These are phyloP conservation scores for Acrocephalus kingi DNA, from an alignment of 2,113 vertebrate genomes.

Conservation along the genomic window DNA sequence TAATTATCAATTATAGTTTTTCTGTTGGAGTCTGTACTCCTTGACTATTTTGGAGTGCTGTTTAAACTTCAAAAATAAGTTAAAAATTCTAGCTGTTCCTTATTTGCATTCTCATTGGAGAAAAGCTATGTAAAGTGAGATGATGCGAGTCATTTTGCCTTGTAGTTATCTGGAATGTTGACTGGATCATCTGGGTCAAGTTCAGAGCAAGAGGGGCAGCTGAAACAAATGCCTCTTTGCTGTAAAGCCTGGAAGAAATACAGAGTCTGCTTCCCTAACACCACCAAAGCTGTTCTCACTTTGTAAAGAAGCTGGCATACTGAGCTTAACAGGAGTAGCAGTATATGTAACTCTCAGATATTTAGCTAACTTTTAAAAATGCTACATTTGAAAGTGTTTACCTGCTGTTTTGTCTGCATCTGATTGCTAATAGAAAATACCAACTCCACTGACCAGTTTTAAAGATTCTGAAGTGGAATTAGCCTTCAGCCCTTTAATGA, in stretches of 20 bases:
- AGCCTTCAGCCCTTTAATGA: background rate
- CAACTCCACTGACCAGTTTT: background rate
- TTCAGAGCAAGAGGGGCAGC: background rate
- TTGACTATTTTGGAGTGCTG: background rate
- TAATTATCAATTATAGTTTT: background rate
- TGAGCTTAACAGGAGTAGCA: background rate
- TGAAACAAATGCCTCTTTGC: background rate
- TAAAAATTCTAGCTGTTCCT: background rate
- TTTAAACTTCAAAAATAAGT: background rate
- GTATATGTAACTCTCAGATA: background rate
- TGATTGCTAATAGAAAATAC: background rate
- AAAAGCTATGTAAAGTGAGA: background rate
- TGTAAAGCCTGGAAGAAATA: background rate
- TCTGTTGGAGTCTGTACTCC: background rate
- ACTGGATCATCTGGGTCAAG: background rate
- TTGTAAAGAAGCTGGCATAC: background rate
- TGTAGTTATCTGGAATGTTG: background rate
- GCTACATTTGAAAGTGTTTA: background rate
- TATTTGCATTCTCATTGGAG: background rate
- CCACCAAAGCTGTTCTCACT: background rate
- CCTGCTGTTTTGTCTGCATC: background rate
- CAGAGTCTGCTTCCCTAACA: background rate
- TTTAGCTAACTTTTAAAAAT: background rate
- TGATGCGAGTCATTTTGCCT: background rate
- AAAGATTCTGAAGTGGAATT: background rate